Percentiles rank a stretch among this genome's conserved stretches.
phyloP scores from a whole-genome alignment of 2,888 invertebrate species.

The Protophormia terraenovae region DNA sequence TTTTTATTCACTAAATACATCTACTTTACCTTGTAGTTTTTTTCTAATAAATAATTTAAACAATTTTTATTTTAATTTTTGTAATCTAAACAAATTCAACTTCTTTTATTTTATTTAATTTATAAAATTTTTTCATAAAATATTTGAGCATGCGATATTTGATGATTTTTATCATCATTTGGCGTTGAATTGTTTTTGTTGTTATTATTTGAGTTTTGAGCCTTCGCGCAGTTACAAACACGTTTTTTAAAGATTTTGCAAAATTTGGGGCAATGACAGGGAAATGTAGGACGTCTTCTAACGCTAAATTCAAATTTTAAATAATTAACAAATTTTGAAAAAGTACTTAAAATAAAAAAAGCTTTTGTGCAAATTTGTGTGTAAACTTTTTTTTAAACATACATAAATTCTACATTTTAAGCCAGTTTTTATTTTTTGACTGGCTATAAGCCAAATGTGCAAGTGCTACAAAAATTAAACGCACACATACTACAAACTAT shows the following conservation, averaged over 20 bases:
- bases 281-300: slow-evolving; percentile 38
- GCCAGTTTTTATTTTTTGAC: not conserved
- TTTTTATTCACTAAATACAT: not conserved
- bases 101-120: slow-evolving; percentile 17
- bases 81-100: not conserved
- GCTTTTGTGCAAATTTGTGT: slow-evolving; percentile 21
- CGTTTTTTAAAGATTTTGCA: slow-evolving; percentile 37
- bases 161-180: slow-evolving; percentile 1
- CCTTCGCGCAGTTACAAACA: slow-evolving; percentile 41
- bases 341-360: slow-evolving; percentile 1
- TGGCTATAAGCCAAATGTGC: slow-evolving; percentile 19
- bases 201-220: slow-evolving; percentile 26
- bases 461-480: slow-evolving; percentile 1
- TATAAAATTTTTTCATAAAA: slow-evolving; percentile 57
- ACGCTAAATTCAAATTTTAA: slow-evolving; percentile 41
- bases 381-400: no score
- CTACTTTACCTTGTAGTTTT: slow-evolving; percentile 37
- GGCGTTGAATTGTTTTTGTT: not conserved
- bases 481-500: not conserved
- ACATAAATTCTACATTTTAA: slow-evolving; percentile 8
- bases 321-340: slow-evolving; percentile 14
- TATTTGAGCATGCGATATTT: slow-evolving; percentile 38
- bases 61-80: not conserved
- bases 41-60: not conserved
- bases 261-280: slow-evolving; percentile 49